Evolutionary conservation across 1,140 invertebrate genomes (phyloP), one percentile per base, ranked within the genome.

Genomic region (Zaprionus nigranus): DNA sequence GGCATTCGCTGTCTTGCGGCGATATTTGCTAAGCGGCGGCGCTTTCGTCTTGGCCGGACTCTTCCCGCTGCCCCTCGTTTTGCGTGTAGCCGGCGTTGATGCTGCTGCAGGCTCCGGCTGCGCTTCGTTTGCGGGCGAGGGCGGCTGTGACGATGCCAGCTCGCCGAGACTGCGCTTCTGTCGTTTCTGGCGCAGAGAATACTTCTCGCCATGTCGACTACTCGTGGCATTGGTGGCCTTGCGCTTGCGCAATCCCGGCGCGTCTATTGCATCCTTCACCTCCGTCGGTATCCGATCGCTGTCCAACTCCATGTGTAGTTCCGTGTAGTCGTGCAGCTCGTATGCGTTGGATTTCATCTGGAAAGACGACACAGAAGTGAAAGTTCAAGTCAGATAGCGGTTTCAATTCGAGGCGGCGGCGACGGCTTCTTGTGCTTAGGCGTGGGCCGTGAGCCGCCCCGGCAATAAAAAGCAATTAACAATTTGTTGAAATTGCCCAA

Each of bases 1-100:
- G 0, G 97, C 97, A 93, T 98, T 98, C 1, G 97, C 97, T 3
- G 97, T 97, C 93, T 97, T 97, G 72, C 97, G 94, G 22, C 97
- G 93, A 93, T 98, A 98, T 93, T 98, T 98, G 93, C 96, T 97
- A 67, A 98, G 94, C 1, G 97, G 97, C 51, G 97, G 95, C 5
- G 97, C 95, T 92, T 96, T 95, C 57, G 94, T 94, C 91, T 96
- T 97, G n/a, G 95, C 69, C 40, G 82, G 12, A 56, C 66, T 64
- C 63, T 77, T 84, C 15, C 67, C 59, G 15, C 64, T 43, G 3
- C 61, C 20, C 15, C 66, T 20, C 46, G 49, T 11, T 30, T 66
- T 66, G 54, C 36, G 6, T 7, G 63, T 17, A 2, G 26, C 12
- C 7, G 46, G 2, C 5, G 40, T 30, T 28, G 60, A 17, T 62